Percentiles rank a stretch among this genome's conserved stretches.
Conservation (phyloP, 2,113 vertebrate species). For the Craseonycteris thonglongyai region DNA sequence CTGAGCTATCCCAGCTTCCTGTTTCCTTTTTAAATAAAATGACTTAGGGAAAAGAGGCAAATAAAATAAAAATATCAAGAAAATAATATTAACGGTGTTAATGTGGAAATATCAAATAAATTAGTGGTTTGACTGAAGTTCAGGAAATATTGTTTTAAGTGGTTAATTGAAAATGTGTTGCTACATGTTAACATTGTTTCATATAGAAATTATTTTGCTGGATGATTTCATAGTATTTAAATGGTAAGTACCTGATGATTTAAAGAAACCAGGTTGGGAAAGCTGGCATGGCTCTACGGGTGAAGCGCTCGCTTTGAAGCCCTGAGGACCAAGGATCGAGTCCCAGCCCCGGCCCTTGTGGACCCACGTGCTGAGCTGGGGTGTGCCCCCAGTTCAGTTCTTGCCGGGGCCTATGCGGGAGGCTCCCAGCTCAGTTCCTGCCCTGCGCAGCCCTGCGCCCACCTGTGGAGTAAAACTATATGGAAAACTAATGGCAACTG, state of each 20-base stretch:
- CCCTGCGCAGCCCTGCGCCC: no score
- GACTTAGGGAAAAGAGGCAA: neutral
- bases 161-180: neutral
- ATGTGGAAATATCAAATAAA: neutral
- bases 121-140: neutral
- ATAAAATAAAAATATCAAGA: neutral
- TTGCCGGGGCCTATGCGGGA: no score
- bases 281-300: no score
- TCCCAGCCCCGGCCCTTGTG: no score
- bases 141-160: neutral
- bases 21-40: neutral
- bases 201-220: neutral
- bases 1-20: no score
- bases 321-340: no score
- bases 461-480: no score
- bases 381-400: no score
- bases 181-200: neutral
- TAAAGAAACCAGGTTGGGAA: neutral
- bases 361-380: no score
- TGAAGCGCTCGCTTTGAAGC: no score
- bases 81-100: neutral
- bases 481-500: no score
- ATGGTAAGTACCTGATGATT: neutral
- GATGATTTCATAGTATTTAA: neutral
- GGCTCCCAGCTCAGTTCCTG: no score